These are phyloP conservation scores for Smithornis capensis DNA, from an alignment of 2,113 vertebrate genomes.

Conservation along the genomic window DNA sequence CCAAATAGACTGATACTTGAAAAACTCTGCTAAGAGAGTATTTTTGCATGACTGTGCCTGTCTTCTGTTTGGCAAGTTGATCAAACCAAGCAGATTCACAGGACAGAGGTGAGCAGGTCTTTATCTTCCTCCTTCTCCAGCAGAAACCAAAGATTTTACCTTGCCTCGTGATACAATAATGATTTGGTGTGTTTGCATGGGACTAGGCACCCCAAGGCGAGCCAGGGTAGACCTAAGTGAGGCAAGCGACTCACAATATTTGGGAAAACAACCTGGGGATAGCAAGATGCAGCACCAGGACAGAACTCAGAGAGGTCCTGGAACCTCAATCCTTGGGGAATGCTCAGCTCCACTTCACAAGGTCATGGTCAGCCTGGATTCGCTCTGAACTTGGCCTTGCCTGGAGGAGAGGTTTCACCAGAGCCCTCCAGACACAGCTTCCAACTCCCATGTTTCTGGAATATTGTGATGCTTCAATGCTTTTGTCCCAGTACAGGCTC, in stretches of 20 bases:
- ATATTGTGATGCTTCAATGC: fast-evolving
- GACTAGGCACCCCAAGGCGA: not conserved
- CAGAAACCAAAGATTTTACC: not conserved
- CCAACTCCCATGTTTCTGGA: not conserved
- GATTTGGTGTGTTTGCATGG: not conserved
- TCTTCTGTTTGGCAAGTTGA: not conserved
- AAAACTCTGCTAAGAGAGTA: not conserved
- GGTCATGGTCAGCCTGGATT: not conserved
- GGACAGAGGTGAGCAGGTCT: not conserved
- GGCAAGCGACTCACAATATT: fast-evolving
- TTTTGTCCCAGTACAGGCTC: not conserved
- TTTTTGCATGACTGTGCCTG: not conserved
- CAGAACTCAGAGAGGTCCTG: not conserved
- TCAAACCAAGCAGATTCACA: not conserved
- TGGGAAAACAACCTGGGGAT: not conserved
- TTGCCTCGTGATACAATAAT: fast-evolving
- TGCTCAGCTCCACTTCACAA: not conserved
- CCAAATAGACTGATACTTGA: not conserved
- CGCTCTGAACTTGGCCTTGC: not conserved
- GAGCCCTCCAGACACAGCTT: not conserved
- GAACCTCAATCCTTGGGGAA: not conserved
- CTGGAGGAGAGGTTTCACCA: not conserved
- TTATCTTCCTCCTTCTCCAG: not conserved
- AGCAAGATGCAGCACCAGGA: fast-evolving
- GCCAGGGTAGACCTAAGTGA: not conserved